These are phyloP conservation scores for Desmodus rotundus DNA, from an alignment of 2,113 vertebrate genomes.

Conservation along the genomic window DNA sequence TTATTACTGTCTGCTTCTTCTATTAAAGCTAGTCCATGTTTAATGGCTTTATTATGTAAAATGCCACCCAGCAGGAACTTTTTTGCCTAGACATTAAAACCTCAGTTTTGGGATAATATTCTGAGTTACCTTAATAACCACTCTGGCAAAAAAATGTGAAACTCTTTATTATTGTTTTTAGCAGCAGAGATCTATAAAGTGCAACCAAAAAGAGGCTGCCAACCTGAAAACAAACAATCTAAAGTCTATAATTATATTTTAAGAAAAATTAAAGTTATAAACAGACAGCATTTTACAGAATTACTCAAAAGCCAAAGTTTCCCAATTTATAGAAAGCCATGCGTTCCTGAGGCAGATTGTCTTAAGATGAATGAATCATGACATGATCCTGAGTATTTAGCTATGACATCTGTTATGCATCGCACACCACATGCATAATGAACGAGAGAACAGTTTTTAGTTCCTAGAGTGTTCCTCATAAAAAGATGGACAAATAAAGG, in stretches of 20 bases:
- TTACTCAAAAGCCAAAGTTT: conserved; percentile 62
- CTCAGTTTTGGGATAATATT: conserved; percentile 40
- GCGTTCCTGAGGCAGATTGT: conserved; percentile 75
- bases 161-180: neutral
- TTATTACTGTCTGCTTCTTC: conserved; percentile 57
- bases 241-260: conserved; percentile 24
- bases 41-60: conserved; percentile 71
- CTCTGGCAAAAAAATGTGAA: conserved; percentile 21
- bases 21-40: conserved; percentile 53
- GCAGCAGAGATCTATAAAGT: neutral
- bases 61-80: conserved; percentile 30
- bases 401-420: conserved; percentile 80
- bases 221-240: conserved; percentile 31
- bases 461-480: conserved; percentile 70
- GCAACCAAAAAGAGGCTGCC: conserved; percentile 19
- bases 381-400: conserved; percentile 77
- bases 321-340: conserved; percentile 62
- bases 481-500: conserved; percentile 62
- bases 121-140: conserved; percentile 35
- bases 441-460: conserved; percentile 71
- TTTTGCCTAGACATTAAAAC: conserved; percentile 54
- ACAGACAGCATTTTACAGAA: conserved; percentile 38
- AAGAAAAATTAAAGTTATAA: conserved; percentile 55
- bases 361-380: conserved; percentile 82
- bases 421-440: conserved; percentile 75